Evolutionary conservation across 2,113 vertebrate species (phyloP), one percentile per base, ranked within the genome.

Genomic region (Anarrhichthys ocellatus): DNA sequence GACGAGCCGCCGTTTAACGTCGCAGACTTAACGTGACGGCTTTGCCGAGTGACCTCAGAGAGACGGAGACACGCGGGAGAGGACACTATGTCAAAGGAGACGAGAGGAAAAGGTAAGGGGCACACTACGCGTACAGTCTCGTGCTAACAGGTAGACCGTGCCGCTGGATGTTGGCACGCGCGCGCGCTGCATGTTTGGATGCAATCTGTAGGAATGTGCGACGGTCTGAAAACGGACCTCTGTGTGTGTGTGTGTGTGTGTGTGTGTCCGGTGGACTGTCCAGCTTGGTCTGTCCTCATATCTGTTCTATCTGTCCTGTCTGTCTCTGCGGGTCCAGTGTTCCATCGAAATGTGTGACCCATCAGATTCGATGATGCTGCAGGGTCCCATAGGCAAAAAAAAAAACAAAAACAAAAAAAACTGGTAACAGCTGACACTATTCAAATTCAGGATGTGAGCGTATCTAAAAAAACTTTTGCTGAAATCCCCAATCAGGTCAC

Each of bases 61-160:
- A 81, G 76, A 65, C 56, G 15, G 64, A 50, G 18, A 61, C 77
- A 52, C 76, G 64, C 56, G 9, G 73, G 84, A 83, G 80, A 82
- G 85, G 87, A 91, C 92, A 91, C 77, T 59, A 96, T 96, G 95
- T 93, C 95, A 82, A 94, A 91, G 76, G 94, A 95, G 73, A 63
- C 90, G 54, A 85, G 92, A 83, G 92, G 92, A 11, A 94, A 68
- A 93, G 95, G 95, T 95, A 91, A 92, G 92, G 22, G 61, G 68
- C 50, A 67, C 70, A 2, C 52, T 3, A 9, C 59, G 20, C 2
- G 56, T 40, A 36, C 36, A 40, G 36, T 78, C 65, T 74, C 27
- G 74, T 70, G 88, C 86, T 80, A 93, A 94, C 88, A 93, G 94
- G 94, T 93, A 92, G 82, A 73, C 67, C 29, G 48, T 67, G 67